A percentile compares a stretch with the other conserved stretches of the same genome.
Conservation (phyloP, 2,113 vertebrate genomes). For the Actenoides hombroni region DNA sequence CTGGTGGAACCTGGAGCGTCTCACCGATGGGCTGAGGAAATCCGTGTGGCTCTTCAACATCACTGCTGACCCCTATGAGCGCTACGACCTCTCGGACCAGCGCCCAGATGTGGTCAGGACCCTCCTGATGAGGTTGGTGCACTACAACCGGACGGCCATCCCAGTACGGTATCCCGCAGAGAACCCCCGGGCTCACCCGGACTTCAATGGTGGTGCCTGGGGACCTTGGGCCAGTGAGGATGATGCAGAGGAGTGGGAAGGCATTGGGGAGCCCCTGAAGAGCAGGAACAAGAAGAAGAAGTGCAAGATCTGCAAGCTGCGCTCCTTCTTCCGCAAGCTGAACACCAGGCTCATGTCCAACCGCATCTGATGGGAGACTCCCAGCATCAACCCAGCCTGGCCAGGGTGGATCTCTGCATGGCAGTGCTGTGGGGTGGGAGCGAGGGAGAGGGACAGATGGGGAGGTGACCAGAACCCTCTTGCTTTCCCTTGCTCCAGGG, state of each 20-base stretch:
- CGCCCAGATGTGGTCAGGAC: conserved; percentile 88
- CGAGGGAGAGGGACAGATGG: rapidly evolving
- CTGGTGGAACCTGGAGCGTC: conserved; percentile 96
- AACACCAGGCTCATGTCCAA: conserved; percentile 94
- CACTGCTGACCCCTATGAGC: conserved; percentile 89
- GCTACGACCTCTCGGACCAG: conserved; percentile 84
- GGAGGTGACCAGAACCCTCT: not conserved
- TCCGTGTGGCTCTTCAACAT: conserved; percentile 97
- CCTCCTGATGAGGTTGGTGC: conserved; percentile 84
- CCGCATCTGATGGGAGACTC: conserved; percentile 78
- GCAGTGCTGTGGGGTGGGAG: not conserved
- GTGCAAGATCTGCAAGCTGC: conserved; percentile 86
- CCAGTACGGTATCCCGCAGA: conserved; percentile 92
- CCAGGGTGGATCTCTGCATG: not conserved
- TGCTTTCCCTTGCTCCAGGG: not conserved
- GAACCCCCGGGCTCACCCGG: conserved; percentile 90
- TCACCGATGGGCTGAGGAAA: conserved; percentile 75
- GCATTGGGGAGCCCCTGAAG: conserved; percentile 40
- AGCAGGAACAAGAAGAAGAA: conserved; percentile 84
- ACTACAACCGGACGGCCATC: conserved; percentile 91
- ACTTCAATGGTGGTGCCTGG: conserved; percentile 93
- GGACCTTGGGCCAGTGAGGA: conserved; percentile 91
- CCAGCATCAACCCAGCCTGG: not conserved
- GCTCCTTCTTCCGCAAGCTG: conserved; percentile 90
- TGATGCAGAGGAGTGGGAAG: conserved; percentile 80